Percentiles rank a stretch among this genome's conserved stretches.
These are phyloP conservation scores for Camponotus pennsylvanicus DNA, from an alignment of 1,140 invertebrate genomes.

Conservation along the genomic window DNA sequence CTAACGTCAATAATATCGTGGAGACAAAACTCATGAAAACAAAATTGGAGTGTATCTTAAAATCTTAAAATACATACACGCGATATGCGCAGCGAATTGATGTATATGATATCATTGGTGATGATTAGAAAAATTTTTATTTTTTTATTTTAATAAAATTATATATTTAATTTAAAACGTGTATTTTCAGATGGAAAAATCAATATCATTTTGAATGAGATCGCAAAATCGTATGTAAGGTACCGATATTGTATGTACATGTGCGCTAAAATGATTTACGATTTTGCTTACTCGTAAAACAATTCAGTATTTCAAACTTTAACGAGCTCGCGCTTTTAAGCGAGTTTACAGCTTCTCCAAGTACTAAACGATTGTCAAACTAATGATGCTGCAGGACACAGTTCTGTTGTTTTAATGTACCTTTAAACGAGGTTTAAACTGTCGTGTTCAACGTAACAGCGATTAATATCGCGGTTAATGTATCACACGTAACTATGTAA, in stretches of 20 bases:
- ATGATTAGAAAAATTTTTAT: too few relatives aligned
- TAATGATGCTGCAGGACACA: conserved; percentile 44
- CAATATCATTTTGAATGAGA: conserved; percentile 10
- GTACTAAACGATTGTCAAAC: conserved; percentile 46
- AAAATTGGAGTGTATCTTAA: conserved; percentile 8
- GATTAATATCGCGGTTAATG: conserved; percentile 41
- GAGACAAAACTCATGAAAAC: background rate
- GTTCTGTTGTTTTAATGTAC: conserved; percentile 48
- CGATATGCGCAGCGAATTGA: too few relatives aligned
- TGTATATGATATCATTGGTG: too few relatives aligned
- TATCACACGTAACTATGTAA: background rate
- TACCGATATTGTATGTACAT: background rate
- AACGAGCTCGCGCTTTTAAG: conserved; percentile 28
- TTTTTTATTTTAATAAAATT: background rate
- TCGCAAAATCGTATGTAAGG: background rate
- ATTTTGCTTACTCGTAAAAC: conserved; percentile 12
- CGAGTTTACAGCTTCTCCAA: conserved; percentile 44
- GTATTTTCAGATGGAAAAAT: background rate
- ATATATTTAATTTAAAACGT: background rate
- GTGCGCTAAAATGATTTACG: conserved; percentile 5
- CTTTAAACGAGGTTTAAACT: conserved; percentile 52
- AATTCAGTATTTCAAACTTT: conserved; percentile 36
- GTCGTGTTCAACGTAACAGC: conserved; percentile 10
- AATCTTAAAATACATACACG: background rate
- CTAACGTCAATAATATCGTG: conserved; percentile 29